These are phyloP conservation scores for Rynchops niger DNA, from an alignment of 2,113 vertebrate genomes.

Conservation along the genomic window DNA sequence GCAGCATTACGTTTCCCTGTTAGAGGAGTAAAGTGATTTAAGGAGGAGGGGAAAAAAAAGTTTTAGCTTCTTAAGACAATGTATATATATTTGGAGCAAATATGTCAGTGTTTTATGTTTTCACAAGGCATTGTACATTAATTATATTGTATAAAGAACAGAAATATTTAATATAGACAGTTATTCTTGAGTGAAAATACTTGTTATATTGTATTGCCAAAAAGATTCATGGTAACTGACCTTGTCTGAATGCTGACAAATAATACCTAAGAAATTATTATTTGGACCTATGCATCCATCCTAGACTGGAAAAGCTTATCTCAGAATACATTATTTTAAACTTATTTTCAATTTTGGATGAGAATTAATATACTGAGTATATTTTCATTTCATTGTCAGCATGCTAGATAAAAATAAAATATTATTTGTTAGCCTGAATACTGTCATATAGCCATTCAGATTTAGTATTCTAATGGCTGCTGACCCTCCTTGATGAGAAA, in stretches of 20 bases:
- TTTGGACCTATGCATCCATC: not conserved
- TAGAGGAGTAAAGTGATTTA: not conserved
- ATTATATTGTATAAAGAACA: not conserved
- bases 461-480: not conserved
- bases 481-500: constrained; percentile 21
- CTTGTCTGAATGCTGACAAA: not conserved
- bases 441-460: not conserved
- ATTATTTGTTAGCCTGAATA: not conserved
- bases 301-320: not conserved
- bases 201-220: not conserved
- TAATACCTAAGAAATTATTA: not conserved
- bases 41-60: not conserved
- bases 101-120: not conserved
- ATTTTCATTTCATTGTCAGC: not conserved
- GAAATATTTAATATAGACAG: not conserved
- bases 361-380: not conserved
- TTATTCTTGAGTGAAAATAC: not conserved
- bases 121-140: not conserved
- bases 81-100: not conserved
- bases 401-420: constrained; percentile 9
- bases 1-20: not conserved
- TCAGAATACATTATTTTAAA: not conserved
- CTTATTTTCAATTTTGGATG: not conserved
- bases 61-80: not conserved
- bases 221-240: not conserved